A percentile compares a stretch with the other conserved stretches of the same genome.
phyloP scores from a whole-genome alignment of 2,797 vertebrate genomes.

The Bradypus variegatus region DNA sequence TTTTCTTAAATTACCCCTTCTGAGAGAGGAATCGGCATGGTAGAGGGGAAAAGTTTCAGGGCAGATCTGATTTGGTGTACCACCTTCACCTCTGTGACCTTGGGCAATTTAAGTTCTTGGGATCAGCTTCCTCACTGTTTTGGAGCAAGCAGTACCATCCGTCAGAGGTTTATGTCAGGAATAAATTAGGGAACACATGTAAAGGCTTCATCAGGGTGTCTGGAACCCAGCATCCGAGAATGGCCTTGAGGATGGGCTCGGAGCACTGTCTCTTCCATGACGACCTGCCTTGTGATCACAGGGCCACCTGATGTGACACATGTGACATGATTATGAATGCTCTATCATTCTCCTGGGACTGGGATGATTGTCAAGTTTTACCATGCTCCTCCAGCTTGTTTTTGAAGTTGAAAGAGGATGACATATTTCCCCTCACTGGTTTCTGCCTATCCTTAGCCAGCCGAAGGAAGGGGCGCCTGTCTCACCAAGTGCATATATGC shows the following conservation, averaged over 20 bases:
- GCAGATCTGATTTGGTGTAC: background rate
- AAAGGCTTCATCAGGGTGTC: background rate
- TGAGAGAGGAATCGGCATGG: background rate
- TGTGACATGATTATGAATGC: too few relatives aligned
- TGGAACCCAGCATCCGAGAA: background rate
- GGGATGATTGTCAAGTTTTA: background rate
- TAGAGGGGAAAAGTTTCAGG: background rate
- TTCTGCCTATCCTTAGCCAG: background rate
- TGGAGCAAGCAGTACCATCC: background rate
- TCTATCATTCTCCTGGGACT: background rate
- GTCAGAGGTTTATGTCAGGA: background rate
- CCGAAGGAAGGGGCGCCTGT: background rate
- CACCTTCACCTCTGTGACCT: background rate
- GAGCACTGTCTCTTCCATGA: background rate
- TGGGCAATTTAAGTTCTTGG: background rate
- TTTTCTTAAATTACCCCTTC: background rate
- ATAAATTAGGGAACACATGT: background rate
- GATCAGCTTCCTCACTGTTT: background rate
- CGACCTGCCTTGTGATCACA: background rate
- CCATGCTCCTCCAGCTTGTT: background rate
- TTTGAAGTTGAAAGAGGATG: background rate
- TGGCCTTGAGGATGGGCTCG: background rate
- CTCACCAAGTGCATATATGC: accelerated
- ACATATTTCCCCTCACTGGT: too few relatives aligned
- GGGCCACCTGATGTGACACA: background rate